Base-by-base conservation (phyloP, 2,888 invertebrate genomes). In the Macrosoma leucophasiata region DNA sequence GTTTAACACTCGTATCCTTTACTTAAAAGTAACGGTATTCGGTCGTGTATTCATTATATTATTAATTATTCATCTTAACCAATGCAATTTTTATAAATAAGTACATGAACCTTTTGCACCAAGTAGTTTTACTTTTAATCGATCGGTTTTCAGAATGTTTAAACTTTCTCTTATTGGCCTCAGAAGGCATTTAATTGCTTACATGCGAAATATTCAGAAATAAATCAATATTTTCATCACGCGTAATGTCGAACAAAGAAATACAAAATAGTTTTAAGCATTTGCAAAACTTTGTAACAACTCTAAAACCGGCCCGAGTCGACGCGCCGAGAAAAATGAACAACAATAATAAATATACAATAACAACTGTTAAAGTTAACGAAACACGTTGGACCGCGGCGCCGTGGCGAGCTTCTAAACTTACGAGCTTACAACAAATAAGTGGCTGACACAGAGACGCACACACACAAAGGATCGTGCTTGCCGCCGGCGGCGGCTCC, bases 61-160 rank as follows among this genome's bases (percentile, higher is more conserved):
- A n/a, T n/a, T n/a, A n/a, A n/a, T n/a, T n/a, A n/a, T n/a, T n/a
- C n/a, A n/a, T n/a, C n/a, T n/a, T n/a, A n/a, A n/a, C n/a, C n/a
- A n/a, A n/a, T n/a, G n/a, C n/a, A n/a, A n/a, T n/a, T n/a, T n/a
- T n/a, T n/a, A n/a, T n/a, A n/a, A n/a, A n/a, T n/a, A n/a, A n/a
- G n/a, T n/a, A n/a, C n/a, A n/a, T n/a, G n/a, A n/a, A n/a, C n/a
- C n/a, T n/a, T n/a, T n/a, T n/a, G n/a, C 17, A 7, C 7, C 17
- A 5, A 4, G 17, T 50, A 72, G 73, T 77, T 73, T 78, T 76
- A 76, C 75, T 77, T 76, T 75, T 69, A 69, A 69, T 69, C 65
- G 59, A 75, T 74, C 65, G 70, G 62, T 68, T 76, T 75, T 72
- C 74, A 64, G 74, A 73, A 71, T 73, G 71, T 66, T 53, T 44